Evolutionary conservation across 2,797 vertebrate species (phyloP).

Genomic region (Vireo griseus): DNA sequence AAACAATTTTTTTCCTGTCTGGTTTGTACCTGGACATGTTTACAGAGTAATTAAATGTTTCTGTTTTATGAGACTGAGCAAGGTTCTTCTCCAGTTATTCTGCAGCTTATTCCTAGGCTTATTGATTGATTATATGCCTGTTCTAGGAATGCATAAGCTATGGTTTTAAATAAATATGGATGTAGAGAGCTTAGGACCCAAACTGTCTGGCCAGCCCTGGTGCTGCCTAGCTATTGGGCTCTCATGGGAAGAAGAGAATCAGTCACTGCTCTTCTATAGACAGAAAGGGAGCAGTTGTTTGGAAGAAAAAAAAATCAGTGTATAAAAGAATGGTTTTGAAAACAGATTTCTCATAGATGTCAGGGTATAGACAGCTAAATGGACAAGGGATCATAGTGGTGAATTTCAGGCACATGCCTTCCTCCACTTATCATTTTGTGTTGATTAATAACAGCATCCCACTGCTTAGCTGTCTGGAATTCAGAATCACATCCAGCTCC

Average conservation of each 20-base stretch:
- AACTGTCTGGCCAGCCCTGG: background rate
- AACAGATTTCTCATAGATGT: background rate
- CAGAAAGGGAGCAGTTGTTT: background rate
- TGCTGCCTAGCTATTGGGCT: background rate
- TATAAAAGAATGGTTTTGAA: background rate
- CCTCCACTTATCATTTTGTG: background rate
- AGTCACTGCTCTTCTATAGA: background rate
- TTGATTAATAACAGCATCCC: background rate
- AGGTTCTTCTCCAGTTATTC: background rate
- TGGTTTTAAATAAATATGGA: background rate
- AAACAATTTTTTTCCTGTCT: background rate
- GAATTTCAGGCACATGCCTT: background rate
- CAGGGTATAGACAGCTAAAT: background rate
- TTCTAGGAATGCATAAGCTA: background rate
- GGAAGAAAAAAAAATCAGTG: background rate
- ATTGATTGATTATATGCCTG: background rate
- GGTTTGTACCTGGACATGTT: background rate
- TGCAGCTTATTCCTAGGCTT: background rate
- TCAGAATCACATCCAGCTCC: background rate
- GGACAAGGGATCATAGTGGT: background rate
- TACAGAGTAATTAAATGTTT: background rate
- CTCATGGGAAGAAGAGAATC: background rate
- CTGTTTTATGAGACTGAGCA: background rate
- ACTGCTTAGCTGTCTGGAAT: background rate
- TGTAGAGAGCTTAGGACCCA: background rate